Conservation (phyloP, 2,797 vertebrate genomes). For the Acridotheres tristis region DNA sequence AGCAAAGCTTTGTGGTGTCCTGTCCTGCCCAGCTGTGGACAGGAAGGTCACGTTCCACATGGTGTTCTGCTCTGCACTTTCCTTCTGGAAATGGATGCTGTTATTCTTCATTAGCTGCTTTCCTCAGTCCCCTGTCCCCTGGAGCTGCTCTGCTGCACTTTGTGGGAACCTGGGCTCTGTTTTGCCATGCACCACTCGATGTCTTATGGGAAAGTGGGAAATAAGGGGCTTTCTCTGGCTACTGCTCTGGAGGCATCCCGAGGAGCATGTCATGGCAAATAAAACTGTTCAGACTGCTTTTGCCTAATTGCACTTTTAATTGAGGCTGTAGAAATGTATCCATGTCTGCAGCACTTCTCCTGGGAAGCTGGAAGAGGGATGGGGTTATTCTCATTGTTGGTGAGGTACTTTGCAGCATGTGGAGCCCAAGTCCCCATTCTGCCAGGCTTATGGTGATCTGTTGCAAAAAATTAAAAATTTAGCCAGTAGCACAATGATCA, state of each 20-base stretch:
- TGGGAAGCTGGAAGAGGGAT: background rate
- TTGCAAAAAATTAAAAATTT: background rate
- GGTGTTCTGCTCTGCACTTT: background rate
- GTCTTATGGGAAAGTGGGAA: accelerated
- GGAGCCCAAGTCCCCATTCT: background rate
- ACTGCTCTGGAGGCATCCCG: background rate
- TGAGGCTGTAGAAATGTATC: background rate
- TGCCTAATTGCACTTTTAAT: background rate
- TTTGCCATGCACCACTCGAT: accelerated
- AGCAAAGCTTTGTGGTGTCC: background rate
- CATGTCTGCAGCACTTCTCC: background rate
- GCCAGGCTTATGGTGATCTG: background rate
- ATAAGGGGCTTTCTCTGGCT: background rate
- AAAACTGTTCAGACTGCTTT: background rate
- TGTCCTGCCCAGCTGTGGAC: background rate
- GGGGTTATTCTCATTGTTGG: background rate
- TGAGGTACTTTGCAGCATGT: background rate
- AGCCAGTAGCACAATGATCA: background rate
- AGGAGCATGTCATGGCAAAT: background rate
- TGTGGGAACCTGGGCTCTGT: accelerated
- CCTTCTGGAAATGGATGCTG: background rate
- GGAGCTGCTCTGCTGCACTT: background rate
- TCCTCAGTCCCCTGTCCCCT: background rate
- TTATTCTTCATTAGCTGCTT: background rate
- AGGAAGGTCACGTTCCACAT: background rate